Conservation (phyloP, 2,797 vertebrate species). For the Lepidocolaptes lacrymiger region DNA sequence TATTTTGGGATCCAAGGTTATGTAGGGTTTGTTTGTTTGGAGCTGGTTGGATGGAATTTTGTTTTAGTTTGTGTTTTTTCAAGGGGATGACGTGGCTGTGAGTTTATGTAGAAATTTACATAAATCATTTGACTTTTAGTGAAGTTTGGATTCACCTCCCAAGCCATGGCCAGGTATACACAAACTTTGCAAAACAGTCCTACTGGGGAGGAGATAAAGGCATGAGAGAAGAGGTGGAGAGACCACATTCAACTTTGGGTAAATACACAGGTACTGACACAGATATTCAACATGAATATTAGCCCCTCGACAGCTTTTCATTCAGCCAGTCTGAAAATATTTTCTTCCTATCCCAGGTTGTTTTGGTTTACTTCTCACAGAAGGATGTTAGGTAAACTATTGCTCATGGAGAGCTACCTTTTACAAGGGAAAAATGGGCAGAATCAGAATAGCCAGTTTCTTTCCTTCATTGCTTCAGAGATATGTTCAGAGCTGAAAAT, state of each 20-base stretch:
- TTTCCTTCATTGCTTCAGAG: background rate
- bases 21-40: background rate
- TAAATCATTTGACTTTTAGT: background rate
- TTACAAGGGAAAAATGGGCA: background rate
- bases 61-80: background rate
- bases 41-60: background rate
- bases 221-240: background rate
- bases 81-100: background rate
- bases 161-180: background rate
- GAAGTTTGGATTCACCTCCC: background rate
- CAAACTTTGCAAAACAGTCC: background rate
- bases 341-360: background rate
- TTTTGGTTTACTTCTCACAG: background rate
- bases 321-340: background rate
- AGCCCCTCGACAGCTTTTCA: background rate
- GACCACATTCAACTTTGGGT: background rate
- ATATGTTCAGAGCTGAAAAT: background rate
- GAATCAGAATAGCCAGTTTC: background rate
- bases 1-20: slow-evolving; percentile 10
- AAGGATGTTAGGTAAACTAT: background rate
- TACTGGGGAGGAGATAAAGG: background rate
- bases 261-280: background rate
- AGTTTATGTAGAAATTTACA: slow-evolving; percentile 1
- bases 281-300: background rate
- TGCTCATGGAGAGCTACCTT: background rate